Evolutionary conservation across 1,140 invertebrate genomes (phyloP), one percentile per base, ranked within the genome.

Genomic region (Adoxophyes honmai): DNA sequence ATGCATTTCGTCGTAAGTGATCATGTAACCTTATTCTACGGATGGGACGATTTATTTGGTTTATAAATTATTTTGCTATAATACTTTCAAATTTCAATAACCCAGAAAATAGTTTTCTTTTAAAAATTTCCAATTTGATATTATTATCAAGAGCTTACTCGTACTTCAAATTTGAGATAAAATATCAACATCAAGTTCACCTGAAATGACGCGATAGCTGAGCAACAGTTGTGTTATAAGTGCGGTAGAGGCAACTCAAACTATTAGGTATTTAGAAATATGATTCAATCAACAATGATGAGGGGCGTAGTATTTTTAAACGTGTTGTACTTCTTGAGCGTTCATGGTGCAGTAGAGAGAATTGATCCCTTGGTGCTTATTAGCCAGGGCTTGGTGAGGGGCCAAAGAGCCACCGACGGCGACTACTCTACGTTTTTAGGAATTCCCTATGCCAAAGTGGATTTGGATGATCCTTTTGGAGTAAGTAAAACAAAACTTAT

Each of bases 311-410:
- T 74, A 60, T 73, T 67, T 39, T 60, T 62, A 13, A 68, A n/a
- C n/a, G 34, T 67, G 73, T 34, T 68, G 67, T 60, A 39, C 70
- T 34, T n/a, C 60, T 52, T 59, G 66, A 48, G 52, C 69, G 77
- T 58, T 9, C 39, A 55, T 33, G 57, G 78, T 73, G 61, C 64
- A 18, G 39, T 78, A 52, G 36, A 68, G 10, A 72, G 81, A 54
- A 75, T 88, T 8, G 86, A 88, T 58, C 86, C 83, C 1, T 62
- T 88, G 51, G 86, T 88, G 18, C 35, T 84, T 10, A 78, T 77
- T 9, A 64, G 70, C 8, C 81, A 88, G 62, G 85, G 85, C n/a
- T 52, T 88, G 16, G 74, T 88, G 11, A 70, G 72, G 66, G 85
- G 85, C 10, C 57, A 74, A 18, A 82, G 66, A 61, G 78, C 81